These are phyloP conservation scores for Microplitis manilae DNA, from an alignment of 2,888 invertebrate species.

Conservation along the genomic window DNA sequence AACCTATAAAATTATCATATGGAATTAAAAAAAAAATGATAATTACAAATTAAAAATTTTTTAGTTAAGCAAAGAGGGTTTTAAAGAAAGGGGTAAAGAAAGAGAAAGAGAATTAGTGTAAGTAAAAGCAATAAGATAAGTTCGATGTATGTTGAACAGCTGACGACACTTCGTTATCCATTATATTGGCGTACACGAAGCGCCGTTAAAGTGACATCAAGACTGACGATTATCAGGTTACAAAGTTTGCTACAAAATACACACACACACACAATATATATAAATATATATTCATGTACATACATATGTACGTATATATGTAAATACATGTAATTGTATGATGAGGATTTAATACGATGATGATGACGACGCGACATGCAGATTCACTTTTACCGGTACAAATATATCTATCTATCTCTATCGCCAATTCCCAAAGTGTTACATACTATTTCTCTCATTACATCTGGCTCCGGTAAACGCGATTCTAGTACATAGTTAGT, in stretches of 20 bases:
- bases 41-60: not conserved
- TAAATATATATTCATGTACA: no score
- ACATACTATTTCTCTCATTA: conserved; percentile 7
- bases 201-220: conserved; percentile 58
- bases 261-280: not conserved
- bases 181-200: conserved; percentile 59
- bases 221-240: conserved; percentile 57
- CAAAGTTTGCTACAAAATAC: conserved; percentile 16
- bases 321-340: not conserved
- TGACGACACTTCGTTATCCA: conserved; percentile 60
- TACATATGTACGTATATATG: not conserved
- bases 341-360: not conserved
- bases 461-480: conserved; percentile 23
- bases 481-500: conserved; percentile 19
- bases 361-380: conserved; percentile 53
- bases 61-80: not conserved
- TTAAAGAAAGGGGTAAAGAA: conserved; percentile 11
- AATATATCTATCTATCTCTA: conserved; percentile 52
- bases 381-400: conserved; percentile 48
- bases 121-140: conserved; percentile 40
- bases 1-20: no score
- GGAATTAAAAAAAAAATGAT: not conserved
- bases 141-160: conserved; percentile 56
- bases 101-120: conserved; percentile 23
- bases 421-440: conserved; percentile 5